Evolutionary conservation across 2,888 invertebrate genomes (phyloP), one percentile per base, ranked within the genome.

Genomic region (Bugulina stolonifera): DNA sequence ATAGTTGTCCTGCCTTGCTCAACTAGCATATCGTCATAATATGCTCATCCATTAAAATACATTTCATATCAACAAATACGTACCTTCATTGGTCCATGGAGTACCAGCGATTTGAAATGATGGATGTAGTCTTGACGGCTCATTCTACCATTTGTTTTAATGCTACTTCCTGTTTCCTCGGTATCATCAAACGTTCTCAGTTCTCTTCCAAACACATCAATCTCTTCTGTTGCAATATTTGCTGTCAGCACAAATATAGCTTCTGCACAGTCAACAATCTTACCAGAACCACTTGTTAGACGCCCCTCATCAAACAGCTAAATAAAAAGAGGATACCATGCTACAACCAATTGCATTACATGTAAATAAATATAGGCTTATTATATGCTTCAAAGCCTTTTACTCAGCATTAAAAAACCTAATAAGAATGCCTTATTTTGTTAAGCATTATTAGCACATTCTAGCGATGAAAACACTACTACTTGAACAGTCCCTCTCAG

Each of bases 231-330:
- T 3, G 93, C 94, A 80, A 95, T 87, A 87, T 94, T 94, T 0
- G 93, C 93, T 1, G 94, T 95, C 87, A 88, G 88, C 89, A 94
- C 93, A 80, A 94, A 94, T 75, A 93, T 91, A 0, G 94, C 94
- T 85, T 94, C 89, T 85, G 92, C 92, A 83, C 94, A 94, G 81
- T 92, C 91, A 73, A 94, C 91, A 3, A 93, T 91, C 84, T 92
- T 90, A 71, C 94, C 94, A 84, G 92, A 91, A 69, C 94, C 93
- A 84, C 94, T 94, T 0, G 94, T 94, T 69, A 94, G 85, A 55
- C 94, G 88, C 3, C 94, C 94, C 90, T 91, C 64, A 64, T 64
- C 64, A 32, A 64, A 64, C 32, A 64, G 32, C 64, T 64, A 27
- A 32, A 64, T 29, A 29, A 23, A n/a, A 14, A 55, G 23, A 23